Conservation (phyloP, 2,113 vertebrate genomes). For the Nycticebus coucang region DNA sequence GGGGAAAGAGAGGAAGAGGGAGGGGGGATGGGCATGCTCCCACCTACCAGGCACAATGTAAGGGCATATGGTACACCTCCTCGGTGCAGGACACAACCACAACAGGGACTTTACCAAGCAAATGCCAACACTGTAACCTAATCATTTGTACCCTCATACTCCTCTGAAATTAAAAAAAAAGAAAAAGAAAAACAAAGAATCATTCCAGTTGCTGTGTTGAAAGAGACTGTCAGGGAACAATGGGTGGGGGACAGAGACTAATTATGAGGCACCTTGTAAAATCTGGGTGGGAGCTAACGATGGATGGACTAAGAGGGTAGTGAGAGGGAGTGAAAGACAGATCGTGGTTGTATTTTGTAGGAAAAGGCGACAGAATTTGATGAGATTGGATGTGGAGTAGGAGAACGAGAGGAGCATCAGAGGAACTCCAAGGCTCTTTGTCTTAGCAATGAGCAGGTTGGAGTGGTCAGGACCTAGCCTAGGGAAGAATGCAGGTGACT, state of each 20-base stretch:
- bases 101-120: too few relatives aligned
- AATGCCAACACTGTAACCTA: too few relatives aligned
- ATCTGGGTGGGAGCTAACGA: too few relatives aligned
- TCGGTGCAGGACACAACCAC: too few relatives aligned
- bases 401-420: neutral
- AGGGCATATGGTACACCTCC: too few relatives aligned
- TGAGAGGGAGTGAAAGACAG: neutral
- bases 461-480: accelerated
- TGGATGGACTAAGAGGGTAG: neutral
- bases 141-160: too few relatives aligned
- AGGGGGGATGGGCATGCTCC: too few relatives aligned
- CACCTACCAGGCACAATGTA: too few relatives aligned
- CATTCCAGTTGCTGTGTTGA: neutral
- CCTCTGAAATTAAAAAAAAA: too few relatives aligned
- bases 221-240: neutral
- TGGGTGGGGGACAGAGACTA: neutral
- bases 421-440: neutral
- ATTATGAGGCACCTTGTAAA: too few relatives aligned
- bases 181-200: neutral
- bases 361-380: neutral
- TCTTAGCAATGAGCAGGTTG: neutral
- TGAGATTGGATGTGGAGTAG: neutral
- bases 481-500: too few relatives aligned
- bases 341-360: neutral
- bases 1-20: too few relatives aligned